Evolutionary conservation across 1,140 invertebrate genomes (phyloP), one percentile per base, ranked within the genome.

Genomic region (Copidosoma floridanum): DNA sequence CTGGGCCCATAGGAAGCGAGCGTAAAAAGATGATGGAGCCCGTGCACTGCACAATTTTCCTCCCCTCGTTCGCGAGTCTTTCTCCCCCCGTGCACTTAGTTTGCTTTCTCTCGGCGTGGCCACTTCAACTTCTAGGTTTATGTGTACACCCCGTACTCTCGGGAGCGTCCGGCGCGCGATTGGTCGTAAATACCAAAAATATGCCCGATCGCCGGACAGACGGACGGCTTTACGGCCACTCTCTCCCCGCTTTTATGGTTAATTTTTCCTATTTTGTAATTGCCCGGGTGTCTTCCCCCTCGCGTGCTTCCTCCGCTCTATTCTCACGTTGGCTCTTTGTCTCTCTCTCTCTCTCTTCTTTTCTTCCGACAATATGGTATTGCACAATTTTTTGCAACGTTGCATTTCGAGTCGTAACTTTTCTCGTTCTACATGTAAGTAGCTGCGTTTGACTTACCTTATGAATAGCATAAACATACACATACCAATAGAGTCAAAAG

Each of bases 141-240:
- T 46, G 18, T 46, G 18, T 71, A 68, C 71, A 68, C 60, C 63
- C 58, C 53, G 63, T 8, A 46, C 61, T 50, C 51, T 27, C 64
- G 44, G 54, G 63, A 68, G 40, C 43, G 57, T 51, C 61, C 57
- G 57, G 61, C 68, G 65, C 65, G 67, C 74, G 75, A 78, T 77
- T 76, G 76, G 65, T 79, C 77, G 75, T 79, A 79, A 79, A 79
- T 64, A 71, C 75, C 73, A 71, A 76, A 78, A 78, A 74, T 73
- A 71, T 72, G 66, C 71, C 64, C 66, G 70, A 77, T 77, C 74
- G 72, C 57, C 58, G 62, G 65, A 67, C 67, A 61, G 68, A 67
- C 63, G 62, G 68, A 67, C 63, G 69, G 68, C 59, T 78, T 76
- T 74, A 77, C 69, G 68, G 67, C 61, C 57, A 32, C 29, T 64